Percentiles rank a stretch among this genome's conserved stretches.
These are phyloP conservation scores for Hystrix cristata DNA, from an alignment of 2,113 vertebrate genomes.

Conservation along the genomic window DNA sequence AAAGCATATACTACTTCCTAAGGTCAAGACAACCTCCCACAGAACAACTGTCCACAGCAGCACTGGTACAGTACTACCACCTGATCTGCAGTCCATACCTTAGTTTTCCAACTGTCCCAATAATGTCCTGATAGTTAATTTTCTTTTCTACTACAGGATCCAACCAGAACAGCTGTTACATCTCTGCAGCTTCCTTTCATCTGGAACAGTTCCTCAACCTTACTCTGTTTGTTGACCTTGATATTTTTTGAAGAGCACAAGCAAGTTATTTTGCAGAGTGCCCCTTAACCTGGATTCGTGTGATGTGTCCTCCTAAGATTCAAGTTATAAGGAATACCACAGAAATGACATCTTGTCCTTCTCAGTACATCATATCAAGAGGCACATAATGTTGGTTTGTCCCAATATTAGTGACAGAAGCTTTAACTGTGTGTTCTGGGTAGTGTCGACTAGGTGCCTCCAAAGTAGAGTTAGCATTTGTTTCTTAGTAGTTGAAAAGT, in stretches of 20 bases:
- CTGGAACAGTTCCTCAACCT: conserved; percentile 13
- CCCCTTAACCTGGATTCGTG: neutral
- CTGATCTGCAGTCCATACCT: neutral
- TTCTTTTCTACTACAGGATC: neutral
- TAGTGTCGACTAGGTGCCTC: neutral
- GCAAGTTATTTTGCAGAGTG: conserved; percentile 37
- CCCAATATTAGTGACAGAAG: neutral
- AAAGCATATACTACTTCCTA: neutral
- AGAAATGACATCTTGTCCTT: neutral
- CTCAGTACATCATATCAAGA: neutral
- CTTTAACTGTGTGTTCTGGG: neutral
- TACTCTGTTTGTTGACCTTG: conserved; percentile 49
- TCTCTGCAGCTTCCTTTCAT: conserved; percentile 50
- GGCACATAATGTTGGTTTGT: neutral
- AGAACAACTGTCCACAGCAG: neutral
- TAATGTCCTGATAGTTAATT: neutral
- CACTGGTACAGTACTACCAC: neutral
- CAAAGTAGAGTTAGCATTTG: neutral
- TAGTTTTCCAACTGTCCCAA: neutral
- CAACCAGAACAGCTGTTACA: neutral
- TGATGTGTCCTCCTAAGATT: conserved; percentile 26
- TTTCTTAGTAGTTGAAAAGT: neutral
- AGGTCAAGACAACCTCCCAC: neutral
- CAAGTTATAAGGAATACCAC: neutral
- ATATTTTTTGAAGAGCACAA: conserved; percentile 25